These are phyloP conservation scores for Rhodophaea formosa DNA, from an alignment of 2,888 invertebrate genomes.

Conservation along the genomic window DNA sequence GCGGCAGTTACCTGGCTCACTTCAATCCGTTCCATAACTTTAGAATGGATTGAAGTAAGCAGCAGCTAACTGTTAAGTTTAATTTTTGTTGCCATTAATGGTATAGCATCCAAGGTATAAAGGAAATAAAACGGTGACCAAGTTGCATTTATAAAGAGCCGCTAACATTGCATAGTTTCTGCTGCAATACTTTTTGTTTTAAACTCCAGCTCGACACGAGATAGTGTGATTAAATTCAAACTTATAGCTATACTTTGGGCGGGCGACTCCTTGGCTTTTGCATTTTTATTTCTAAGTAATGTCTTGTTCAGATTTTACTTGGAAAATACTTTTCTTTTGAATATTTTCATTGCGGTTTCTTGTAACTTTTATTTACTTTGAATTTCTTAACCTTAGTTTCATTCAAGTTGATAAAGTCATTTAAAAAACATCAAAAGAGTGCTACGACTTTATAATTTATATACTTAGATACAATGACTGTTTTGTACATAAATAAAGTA, in stretches of 20 bases:
- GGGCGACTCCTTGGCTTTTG: constrained; percentile 3
- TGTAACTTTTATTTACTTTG: not conserved
- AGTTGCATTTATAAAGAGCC: constrained; percentile 7
- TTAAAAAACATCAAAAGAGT: not conserved
- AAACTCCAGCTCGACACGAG: constrained; percentile 14
- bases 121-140: constrained; percentile 1
- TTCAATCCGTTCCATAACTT: too few relatives aligned
- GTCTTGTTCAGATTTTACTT: constrained; percentile 4
- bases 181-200: constrained; percentile 8
- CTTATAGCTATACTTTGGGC: constrained; percentile 12
- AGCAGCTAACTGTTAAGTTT: too few relatives aligned
- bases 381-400: not conserved
- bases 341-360: constrained; percentile 4
- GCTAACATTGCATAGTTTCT: constrained; percentile 3
- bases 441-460: not conserved
- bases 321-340: constrained; percentile 7
- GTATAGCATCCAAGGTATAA: not conserved
- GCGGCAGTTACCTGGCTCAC: too few relatives aligned
- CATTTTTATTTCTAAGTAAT: constrained; percentile 14
- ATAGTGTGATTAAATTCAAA: constrained; percentile 19
- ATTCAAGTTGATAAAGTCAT: not conserved
- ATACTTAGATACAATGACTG: too few relatives aligned
- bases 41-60: too few relatives aligned
- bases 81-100: too few relatives aligned
- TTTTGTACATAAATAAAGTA: too few relatives aligned